These are phyloP conservation scores for Anoplius nigerrimus DNA, from an alignment of 2,888 invertebrate genomes.

Conservation along the genomic window DNA sequence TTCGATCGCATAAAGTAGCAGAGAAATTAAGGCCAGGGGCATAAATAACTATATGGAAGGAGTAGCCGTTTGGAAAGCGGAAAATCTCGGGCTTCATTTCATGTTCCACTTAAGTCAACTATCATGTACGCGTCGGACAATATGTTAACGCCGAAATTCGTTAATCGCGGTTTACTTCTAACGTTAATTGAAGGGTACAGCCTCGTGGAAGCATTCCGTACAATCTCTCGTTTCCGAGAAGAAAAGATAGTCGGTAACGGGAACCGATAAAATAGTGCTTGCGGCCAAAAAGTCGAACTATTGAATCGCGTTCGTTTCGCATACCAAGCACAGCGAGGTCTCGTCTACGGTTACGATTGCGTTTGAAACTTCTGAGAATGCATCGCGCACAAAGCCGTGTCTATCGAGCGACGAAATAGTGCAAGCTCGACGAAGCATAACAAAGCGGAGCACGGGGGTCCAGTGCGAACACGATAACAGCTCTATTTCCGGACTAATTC, in stretches of 20 bases:
- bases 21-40: too few relatives aligned
- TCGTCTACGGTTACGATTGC: constrained; percentile 30
- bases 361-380: constrained; percentile 35
- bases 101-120: too few relatives aligned
- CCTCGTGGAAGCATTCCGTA: too few relatives aligned
- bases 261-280: constrained; percentile 31
- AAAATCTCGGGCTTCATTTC: background rate
- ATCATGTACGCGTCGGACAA: too few relatives aligned
- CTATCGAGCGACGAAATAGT: constrained; percentile 32
- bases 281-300: constrained; percentile 27
- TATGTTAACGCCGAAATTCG: too few relatives aligned
- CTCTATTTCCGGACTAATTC: constrained; percentile 31
- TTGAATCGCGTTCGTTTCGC: constrained; percentile 32
- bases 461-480: constrained; percentile 23
- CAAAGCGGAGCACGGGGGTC: constrained; percentile 23
- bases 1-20: too few relatives aligned
- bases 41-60: too few relatives aligned
- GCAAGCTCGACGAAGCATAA: constrained; percentile 30
- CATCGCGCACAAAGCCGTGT: constrained; percentile 34
- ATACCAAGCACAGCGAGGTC: constrained; percentile 13
- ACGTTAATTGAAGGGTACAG: too few relatives aligned
- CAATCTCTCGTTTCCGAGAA: too few relatives aligned
- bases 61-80: constrained; percentile 4
- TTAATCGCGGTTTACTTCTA: too few relatives aligned
- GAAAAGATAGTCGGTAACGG: constrained; percentile 22